Base-by-base conservation (phyloP, 1,140 invertebrate species). In the Helicorthomorpha holstii region DNA sequence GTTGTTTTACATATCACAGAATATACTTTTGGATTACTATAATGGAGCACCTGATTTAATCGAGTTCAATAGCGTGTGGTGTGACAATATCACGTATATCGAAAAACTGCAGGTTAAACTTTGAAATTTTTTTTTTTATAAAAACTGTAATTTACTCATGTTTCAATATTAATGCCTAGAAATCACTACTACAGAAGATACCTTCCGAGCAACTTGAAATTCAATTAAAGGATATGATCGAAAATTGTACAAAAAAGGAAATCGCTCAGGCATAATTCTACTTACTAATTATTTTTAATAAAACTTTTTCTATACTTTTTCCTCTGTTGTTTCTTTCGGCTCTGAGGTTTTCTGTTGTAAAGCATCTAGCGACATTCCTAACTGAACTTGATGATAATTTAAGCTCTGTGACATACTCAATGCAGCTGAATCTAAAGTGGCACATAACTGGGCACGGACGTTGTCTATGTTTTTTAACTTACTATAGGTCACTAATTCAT, bases 11-110 rank as follows among this genome's bases (percentile, higher is more conserved):
- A 57, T 54, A 53, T 71, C 73, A 24, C 62, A 81, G 73, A 81
- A 81, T 69, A 77, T 80, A 61, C 82, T 85, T 62, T 79, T 83
- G 10, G 82, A 90, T 59, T 92, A 86, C 67, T 92, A 92, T 60
- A 76, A 76, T 58, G 76, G 78, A 48, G 79, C 85, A 57, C 76
- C 79, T 21, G 84, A 87, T 58, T 73, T 79, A 45, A 75, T 92
- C 2, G 76, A 83, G 58, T 91, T 93, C 61, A 77, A 73, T 53
- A 77, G 82, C 19, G 73, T 76, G 56, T 88, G 79, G 60, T 78
- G 78, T 62, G 76, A 76, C 27, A 79, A 79, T 59, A 78, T 79
- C 7, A 80, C 79, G 0, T 86, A 80, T 64, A 73, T 86, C 42
- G 84, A 88, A 60, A 85, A 85, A 68, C 64, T 87, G 55, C 85